Evolutionary conservation across 2,888 invertebrate species (phyloP), one percentile per base, ranked within the genome.

Genomic region (Drosophila multiciliata): DNA sequence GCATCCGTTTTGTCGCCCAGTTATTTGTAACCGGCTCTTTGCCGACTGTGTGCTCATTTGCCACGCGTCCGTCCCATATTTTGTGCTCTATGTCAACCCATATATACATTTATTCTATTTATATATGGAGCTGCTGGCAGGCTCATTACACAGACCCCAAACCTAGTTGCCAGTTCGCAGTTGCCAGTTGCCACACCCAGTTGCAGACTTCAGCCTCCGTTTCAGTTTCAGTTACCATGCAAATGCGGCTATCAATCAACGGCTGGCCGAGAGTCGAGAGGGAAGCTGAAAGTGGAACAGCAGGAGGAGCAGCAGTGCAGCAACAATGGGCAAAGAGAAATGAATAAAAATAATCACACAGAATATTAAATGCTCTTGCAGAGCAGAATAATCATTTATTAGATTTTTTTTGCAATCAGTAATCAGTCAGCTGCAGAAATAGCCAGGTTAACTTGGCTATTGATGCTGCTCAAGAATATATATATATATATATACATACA

Each of bases 171-270:
- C 66, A 70, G 62, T 60, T 65, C 1, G 3, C 36, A 15, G 38
- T 38, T 17, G 3, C 17, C 36, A 7, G 36, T 45, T 45, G 66
- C 33, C 57, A 66, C 40, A 32, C 20, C 50, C 40, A 76, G 72
- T 66, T 64, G 65, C 73, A 73, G 66, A 59, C 62, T 33, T 26
- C 54, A 33, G 58, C 20, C 40, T n/a, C 66, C 36, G 61, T 50
- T 65, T 62, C 53, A 49, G 73, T 69, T 72, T 38, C 74, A 57
- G 63, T 66, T 75, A 42, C 78, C 82, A 83, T 84, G 84, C 90
- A 80, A 84, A 83, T 85, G 87, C 66, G 82, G 85, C 89, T 77
- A 90, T 90, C 91, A 90, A 90, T 90, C 89, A 90, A 70, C 49
- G 33, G n/a, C 49, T 49, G 54, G 66, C 26, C 33, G 60, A 53